Evolutionary conservation across 2,888 invertebrate species (phyloP), one percentile per base, ranked within the genome.

Genomic region (Augiades crinisus): DNA sequence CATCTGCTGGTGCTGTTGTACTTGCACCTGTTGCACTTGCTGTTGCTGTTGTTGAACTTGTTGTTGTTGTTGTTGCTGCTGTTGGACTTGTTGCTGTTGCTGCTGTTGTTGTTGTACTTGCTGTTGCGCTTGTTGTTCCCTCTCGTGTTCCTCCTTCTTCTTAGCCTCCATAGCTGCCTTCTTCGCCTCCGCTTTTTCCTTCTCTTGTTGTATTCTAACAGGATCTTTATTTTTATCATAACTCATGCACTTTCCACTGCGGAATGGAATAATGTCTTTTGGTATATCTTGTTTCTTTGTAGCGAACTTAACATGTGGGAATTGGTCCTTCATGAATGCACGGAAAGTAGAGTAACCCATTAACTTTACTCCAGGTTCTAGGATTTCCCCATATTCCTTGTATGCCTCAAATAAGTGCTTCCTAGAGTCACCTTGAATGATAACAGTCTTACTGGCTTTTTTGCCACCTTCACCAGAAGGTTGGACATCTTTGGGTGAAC

Each of bases 311-410:
- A 95, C 93, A 64, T 94, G 93, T 0, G 95, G 94, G 75, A 95
- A 95, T 70, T 95, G 95, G 64, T 94, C 94, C 70, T 94, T 95
- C 93, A 95, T 94, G 69, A 95, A 95, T 63, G 94, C 93, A 57
- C 95, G 88, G 81, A 95, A 95, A 6, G 95, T 95, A 1, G 95
- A 94, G 66, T 95, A 95, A 0, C 95, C 95, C 94, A 95, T 94
- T 10, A 94, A 81, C 76, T 95, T 95, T 8, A 93, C 92, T 47
- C 92, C 92, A 0, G 94, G 93, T 64, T 94, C 93, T 45, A 93
- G 77, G 58, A 93, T 92, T 70, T 93, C 93, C 56, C 94, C 94
- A 68, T 93, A 94, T 63, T 94, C 93, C 66, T 93, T 93, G 70
- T 95, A 95, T 33, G 93, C 92, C 65, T 94, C 93, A 62, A 95